Base-by-base conservation (phyloP, 2,797 vertebrate genomes). In the Gouania willdenowi region DNA sequence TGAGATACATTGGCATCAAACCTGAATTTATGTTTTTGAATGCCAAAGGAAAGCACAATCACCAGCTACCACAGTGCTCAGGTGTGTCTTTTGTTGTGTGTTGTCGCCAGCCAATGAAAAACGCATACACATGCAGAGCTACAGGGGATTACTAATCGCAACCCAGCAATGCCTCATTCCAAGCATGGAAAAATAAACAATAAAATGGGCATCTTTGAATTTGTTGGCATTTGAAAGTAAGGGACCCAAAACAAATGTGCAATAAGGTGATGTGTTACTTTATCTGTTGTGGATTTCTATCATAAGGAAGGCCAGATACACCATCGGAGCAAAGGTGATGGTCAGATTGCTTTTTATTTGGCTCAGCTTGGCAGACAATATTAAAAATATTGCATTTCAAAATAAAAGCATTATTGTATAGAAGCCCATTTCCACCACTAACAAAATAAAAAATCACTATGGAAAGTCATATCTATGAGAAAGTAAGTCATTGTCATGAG, bases 161-260 rank as follows among this genome's bases (percentile, higher is more conserved):
- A 55, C 67, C 65, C 57, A 21, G 48, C 25, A 7, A 26, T 28
- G 12, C 34, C 43, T 41, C 12, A 12, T 49, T 73, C 34, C 19
- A 46, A 32, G 34, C 19, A 2, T 6, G 10, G 11, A 15, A 44
- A 32, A 38, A 25, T 5, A 10, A 26, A 12, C 8, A 16, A 42
- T 42, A 31, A 41, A 30, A 51, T 52, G 56, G 58, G 52, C 71
- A 62, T 50, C 43, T 60, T 46, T 63, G 39, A 54, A 52, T 63
- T 10, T 53, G 70, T 57, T 88, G 82, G 86, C 81, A 83, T 81
- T 83, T 84, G 74, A 50, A 66, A 79, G 73, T 56, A 73, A 82
- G 62, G 75, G 75, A 83, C 80, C 75, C 79, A 63, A 69, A 60
- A 51, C 77, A 79, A 54, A 80, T 69, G 46, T 50, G 60, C 45